These are phyloP conservation scores for Ellobius talpinus DNA, from an alignment of 2,113 vertebrate genomes.

Conservation along the genomic window DNA sequence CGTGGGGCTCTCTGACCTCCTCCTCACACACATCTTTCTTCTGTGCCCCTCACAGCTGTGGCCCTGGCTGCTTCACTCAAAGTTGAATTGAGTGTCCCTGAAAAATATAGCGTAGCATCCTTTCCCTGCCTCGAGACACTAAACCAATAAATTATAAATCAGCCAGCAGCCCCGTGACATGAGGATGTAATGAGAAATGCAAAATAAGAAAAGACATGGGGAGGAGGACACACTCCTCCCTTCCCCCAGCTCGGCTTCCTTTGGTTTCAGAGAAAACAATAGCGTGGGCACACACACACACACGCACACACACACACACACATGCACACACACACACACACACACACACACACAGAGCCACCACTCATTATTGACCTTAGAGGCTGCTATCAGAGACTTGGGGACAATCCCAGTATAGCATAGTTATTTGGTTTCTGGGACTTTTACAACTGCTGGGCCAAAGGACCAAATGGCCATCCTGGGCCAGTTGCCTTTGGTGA, in stretches of 20 bases:
- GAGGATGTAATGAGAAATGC: slow-evolving; percentile 84
- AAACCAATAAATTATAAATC: slow-evolving; percentile 86
- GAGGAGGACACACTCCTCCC: slow-evolving; percentile 56
- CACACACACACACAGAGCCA: background rate
- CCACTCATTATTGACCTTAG: background rate
- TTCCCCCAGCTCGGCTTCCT: slow-evolving; percentile 69
- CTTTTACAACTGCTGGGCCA: slow-evolving; percentile 29
- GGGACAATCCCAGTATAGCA: slow-evolving; percentile 45
- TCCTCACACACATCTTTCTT: slow-evolving; percentile 54
- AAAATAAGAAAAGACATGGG: slow-evolving; percentile 81
- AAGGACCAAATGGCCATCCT: background rate
- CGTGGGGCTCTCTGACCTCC: background rate
- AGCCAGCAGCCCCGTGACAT: slow-evolving; percentile 82
- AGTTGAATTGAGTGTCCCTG: slow-evolving; percentile 83
- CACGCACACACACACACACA: background rate
- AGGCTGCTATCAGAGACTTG: slow-evolving; percentile 21
- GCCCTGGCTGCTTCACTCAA: slow-evolving; percentile 78
- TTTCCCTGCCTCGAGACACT: slow-evolving; percentile 82
- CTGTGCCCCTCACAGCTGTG: slow-evolving; percentile 72
- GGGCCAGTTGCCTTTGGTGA: background rate
- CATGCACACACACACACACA: background rate
- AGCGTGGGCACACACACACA: slow-evolving; percentile 35
- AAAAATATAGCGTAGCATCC: slow-evolving; percentile 82
- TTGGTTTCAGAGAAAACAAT: slow-evolving; percentile 66
- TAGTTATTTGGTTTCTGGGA: slow-evolving; percentile 52